Evolutionary conservation across 1,140 invertebrate genomes (phyloP).

Genomic region (Bombus ignitus): DNA sequence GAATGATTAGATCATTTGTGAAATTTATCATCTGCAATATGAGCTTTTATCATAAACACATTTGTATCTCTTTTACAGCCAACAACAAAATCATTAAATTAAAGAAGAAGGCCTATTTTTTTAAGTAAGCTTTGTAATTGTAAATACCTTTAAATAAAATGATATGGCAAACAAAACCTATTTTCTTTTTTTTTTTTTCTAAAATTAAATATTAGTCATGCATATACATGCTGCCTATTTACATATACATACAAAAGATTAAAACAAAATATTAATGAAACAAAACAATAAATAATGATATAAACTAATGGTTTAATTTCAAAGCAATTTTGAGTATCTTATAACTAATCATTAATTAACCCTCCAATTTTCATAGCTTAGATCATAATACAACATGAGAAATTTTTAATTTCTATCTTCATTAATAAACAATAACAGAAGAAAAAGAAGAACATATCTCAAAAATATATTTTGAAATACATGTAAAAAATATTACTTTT

Average conservation of each 20-base stretch:
- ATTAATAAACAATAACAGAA: too few relatives aligned
- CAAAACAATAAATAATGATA: not conserved
- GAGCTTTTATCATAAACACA: slow-evolving; percentile 50
- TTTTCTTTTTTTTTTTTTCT: not conserved
- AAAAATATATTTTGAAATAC: not conserved
- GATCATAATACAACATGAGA: not conserved
- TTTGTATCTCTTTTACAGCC: slow-evolving; percentile 13
- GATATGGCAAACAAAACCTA: not conserved
- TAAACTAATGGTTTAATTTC: not conserved
- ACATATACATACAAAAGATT: not conserved
- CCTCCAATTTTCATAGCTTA: not conserved
- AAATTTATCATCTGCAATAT: not conserved
- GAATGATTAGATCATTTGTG: slow-evolving; percentile 4
- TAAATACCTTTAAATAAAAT: not conserved
- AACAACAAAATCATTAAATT: slow-evolving; percentile 7
- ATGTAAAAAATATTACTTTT: not conserved
- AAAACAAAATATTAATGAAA: not conserved
- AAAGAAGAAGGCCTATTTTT: not conserved
- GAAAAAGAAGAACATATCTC: not conserved
- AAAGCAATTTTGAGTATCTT: not conserved
- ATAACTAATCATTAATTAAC: not conserved
- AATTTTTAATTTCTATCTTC: not conserved
- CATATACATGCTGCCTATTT: not conserved
- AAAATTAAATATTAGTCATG: not conserved
- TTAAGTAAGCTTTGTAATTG: not conserved